phyloP scores from a whole-genome alignment of 37 sponge, comb jelly and placozoan genomes.

The Aphrocallistes beatrix region DNA sequence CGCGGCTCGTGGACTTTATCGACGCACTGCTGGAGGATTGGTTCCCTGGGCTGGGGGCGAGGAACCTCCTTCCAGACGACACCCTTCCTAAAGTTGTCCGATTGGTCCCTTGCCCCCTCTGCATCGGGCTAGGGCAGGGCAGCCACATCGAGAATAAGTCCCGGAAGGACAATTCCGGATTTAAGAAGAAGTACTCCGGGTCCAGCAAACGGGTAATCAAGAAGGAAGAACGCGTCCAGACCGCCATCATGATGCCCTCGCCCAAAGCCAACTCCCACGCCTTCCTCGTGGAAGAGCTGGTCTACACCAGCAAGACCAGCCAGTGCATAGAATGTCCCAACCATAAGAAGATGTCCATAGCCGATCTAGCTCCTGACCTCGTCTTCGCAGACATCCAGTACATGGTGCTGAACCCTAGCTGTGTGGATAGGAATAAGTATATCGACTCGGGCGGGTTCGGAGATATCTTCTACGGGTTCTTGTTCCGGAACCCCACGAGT shows the following conservation, averaged over 20 bases:
- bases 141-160: not conserved
- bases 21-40: constrained; percentile 82
- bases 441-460: constrained; percentile 61
- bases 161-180: not conserved
- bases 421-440: constrained; percentile 48
- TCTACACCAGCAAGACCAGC: constrained; percentile 24
- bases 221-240: not conserved
- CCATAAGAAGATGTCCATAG: constrained; percentile 36
- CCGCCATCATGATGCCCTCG: not conserved
- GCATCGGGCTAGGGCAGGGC: constrained; percentile 25
- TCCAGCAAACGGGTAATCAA: not conserved
- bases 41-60: constrained; percentile 67
- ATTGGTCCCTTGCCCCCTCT: constrained; percentile 74
- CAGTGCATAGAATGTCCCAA: constrained; percentile 37
- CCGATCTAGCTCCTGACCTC: constrained; percentile 58
- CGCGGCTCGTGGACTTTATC: constrained; percentile 39
- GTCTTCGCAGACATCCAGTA: constrained; percentile 70
- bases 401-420: constrained; percentile 28
- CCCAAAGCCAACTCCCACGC: constrained; percentile 42
- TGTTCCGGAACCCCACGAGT: not conserved
- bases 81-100: constrained; percentile 61
- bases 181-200: not conserved
- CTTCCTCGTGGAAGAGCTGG: constrained; percentile 59
- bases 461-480: constrained; percentile 58
- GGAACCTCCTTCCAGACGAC: constrained; percentile 29